Conservation (phyloP, 1,140 invertebrate species). For the Himalopsyche phryganea region DNA sequence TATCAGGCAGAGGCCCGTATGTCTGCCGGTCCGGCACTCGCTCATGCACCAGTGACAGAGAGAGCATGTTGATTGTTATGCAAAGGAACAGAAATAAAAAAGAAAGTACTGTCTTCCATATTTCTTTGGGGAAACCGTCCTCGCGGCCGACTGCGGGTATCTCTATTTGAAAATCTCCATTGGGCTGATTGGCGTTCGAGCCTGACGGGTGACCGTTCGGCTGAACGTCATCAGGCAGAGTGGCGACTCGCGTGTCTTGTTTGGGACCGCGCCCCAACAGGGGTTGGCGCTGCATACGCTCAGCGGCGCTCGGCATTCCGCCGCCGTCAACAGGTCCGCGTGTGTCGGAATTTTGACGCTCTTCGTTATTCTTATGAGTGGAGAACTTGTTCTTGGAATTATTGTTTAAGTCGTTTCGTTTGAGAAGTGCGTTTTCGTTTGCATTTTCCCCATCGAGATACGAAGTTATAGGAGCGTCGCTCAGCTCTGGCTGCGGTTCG, state of each 20-base stretch:
- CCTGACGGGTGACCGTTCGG: conserved; percentile 44
- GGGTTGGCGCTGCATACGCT: conserved; percentile 52
- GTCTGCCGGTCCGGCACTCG: conserved; percentile 70
- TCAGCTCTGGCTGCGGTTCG: conserved; percentile 34
- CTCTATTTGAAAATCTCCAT: conserved; percentile 48
- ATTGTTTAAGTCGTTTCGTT: conserved; percentile 53
- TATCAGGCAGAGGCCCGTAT: conserved; percentile 73
- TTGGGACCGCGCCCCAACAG: conserved; percentile 47
- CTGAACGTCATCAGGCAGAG: conserved; percentile 47
- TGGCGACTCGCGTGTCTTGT: conserved; percentile 37
- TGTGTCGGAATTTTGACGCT: conserved; percentile 5
- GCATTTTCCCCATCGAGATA: conserved; percentile 4
- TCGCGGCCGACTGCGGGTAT: conserved; percentile 43
- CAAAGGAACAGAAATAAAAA: conserved; percentile 48
- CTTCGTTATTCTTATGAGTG: conserved; percentile 33
- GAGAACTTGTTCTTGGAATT: conserved; percentile 40
- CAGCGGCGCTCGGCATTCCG: conserved; percentile 49
- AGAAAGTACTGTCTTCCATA: conserved; percentile 50
- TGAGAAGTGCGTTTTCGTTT: conserved; percentile 29
- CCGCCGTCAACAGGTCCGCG: conserved; percentile 19
- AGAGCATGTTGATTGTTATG: conserved; percentile 54
- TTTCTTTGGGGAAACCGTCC: conserved; percentile 50
- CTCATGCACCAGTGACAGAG: conserved; percentile 81
- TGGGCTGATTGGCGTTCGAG: conserved; percentile 39
- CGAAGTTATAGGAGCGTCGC: conserved; percentile 12